Conservation (phyloP, 2,797 vertebrate species). For the Pangasius macronema region DNA sequence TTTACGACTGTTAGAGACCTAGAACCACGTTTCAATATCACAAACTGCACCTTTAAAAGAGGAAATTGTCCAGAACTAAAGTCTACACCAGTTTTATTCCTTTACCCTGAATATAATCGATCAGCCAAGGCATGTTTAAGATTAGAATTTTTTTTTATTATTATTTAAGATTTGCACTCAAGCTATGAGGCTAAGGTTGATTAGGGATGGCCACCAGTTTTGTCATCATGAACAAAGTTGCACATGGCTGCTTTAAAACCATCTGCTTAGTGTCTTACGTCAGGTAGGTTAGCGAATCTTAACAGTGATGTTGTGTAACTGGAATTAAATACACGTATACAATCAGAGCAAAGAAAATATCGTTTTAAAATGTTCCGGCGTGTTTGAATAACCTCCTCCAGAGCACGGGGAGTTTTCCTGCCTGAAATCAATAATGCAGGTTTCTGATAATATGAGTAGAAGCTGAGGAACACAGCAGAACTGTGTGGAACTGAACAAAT, state of each 20-base stretch:
- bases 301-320: not conserved
- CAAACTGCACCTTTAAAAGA: not conserved
- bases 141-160: not conserved
- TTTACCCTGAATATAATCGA: not conserved
- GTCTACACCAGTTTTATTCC: not conserved
- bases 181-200: not conserved
- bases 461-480: not conserved
- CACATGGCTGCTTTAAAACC: not conserved
- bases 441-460: not conserved
- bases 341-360: not conserved
- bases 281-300: not conserved
- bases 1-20: not conserved
- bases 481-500: not conserved
- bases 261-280: not conserved
- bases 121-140: not conserved
- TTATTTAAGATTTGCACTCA: not conserved
- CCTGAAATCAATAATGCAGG: not conserved
- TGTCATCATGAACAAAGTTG: not conserved
- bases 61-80: not conserved
- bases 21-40: not conserved
- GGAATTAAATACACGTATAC: not conserved
- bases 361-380: not conserved
- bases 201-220: not conserved
- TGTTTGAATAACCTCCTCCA: not conserved
- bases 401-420: not conserved